Percentiles rank a stretch among this genome's conserved stretches.
Conservation (phyloP, 2,113 vertebrate genomes). For the Halcyon malimbica region DNA sequence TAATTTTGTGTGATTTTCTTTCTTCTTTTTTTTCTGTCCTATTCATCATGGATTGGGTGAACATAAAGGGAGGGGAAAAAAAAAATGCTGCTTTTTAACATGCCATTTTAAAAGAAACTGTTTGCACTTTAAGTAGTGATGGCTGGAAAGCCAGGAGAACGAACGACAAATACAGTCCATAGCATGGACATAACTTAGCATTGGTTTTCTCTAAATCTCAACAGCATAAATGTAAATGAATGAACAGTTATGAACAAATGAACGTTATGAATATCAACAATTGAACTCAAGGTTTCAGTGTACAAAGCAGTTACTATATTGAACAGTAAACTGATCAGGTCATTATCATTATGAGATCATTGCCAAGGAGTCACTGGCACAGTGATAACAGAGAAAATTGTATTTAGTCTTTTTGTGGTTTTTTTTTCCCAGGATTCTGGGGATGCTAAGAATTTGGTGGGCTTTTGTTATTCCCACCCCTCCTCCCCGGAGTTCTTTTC, state of each 20-base stretch:
- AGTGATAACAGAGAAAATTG: neutral
- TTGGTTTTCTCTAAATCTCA: neutral
- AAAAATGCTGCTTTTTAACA: neutral
- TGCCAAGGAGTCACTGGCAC: neutral
- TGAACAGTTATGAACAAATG: neutral
- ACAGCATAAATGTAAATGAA: neutral
- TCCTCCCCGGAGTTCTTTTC: neutral
- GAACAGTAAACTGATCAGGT: neutral
- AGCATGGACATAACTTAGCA: accelerated
- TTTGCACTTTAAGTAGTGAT: neutral
- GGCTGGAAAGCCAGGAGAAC: neutral
- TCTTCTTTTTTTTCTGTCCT: neutral
- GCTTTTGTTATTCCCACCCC: neutral
- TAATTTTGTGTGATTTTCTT: too few relatives aligned
- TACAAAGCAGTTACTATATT: neutral
- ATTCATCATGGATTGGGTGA: neutral
- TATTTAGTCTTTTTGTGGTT: neutral
- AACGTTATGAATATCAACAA: neutral
- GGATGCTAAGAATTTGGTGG: neutral
- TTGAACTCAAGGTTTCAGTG: neutral
- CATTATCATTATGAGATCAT: neutral
- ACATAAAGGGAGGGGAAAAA: neutral
- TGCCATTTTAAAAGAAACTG: neutral
- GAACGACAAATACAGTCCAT: neutral
- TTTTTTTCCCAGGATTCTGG: neutral